These are phyloP conservation scores for Quadroppia sp. DNA, from an alignment of 2,888 invertebrate genomes.

Conservation along the genomic window DNA sequence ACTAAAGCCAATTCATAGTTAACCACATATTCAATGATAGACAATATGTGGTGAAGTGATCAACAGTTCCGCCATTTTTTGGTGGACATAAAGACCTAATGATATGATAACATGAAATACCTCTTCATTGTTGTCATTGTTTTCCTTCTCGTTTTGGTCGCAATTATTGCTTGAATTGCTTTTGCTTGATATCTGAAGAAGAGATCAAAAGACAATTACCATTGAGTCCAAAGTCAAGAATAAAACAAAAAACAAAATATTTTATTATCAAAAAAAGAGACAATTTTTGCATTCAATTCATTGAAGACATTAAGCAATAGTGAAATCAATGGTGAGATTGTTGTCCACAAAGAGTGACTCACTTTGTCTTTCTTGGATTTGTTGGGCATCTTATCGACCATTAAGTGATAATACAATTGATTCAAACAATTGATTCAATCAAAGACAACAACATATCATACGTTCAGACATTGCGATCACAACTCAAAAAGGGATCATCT, in stretches of 20 bases:
- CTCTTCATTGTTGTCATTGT: slow-evolving; percentile 3
- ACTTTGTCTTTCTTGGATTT: slow-evolving; percentile 24
- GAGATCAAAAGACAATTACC: not conserved
- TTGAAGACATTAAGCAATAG: not conserved
- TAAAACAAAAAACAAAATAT: no score
- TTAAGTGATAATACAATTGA: not conserved
- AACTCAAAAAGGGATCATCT: not conserved
- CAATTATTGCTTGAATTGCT: not conserved
- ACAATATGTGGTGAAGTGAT: not conserved
- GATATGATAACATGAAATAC: not conserved
- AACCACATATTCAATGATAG: no score
- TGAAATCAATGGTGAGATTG: not conserved
- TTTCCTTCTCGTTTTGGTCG: not conserved
- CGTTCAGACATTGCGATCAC: not conserved
- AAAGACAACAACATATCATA: not conserved
- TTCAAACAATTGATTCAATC: not conserved
- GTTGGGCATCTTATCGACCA: not conserved
- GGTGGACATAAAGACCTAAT: not conserved
- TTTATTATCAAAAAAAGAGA: not conserved
- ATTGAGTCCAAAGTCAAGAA: not conserved
- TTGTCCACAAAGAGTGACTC: not conserved
- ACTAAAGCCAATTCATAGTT: not conserved
- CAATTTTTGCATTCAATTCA: not conserved
- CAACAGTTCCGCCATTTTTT: not conserved
- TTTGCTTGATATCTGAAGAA: not conserved